These are phyloP conservation scores for Blastobasis adustella DNA, from an alignment of 2,888 invertebrate genomes.

Conservation along the genomic window DNA sequence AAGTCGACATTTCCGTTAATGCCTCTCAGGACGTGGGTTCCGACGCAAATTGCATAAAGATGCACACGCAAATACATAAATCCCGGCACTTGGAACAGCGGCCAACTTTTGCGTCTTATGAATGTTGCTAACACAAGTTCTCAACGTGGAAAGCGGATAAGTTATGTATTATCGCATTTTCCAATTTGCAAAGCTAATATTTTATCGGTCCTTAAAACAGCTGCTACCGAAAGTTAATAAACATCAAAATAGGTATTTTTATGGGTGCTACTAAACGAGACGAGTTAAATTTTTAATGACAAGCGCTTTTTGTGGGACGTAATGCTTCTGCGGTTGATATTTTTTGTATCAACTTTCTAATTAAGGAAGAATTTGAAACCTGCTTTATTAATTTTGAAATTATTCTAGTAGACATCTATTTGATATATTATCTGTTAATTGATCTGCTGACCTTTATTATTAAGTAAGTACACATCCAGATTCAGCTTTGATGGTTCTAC, in stretches of 20 bases:
- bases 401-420: too few relatives aligned
- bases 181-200: slow-evolving; percentile 1
- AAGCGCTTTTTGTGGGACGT: too few relatives aligned
- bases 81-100: slow-evolving; percentile 4
- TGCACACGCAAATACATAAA: slow-evolving; percentile 6
- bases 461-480: too few relatives aligned
- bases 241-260: slow-evolving; percentile 2
- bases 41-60: not conserved
- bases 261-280: not conserved
- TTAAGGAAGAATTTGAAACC: too few relatives aligned
- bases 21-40: not conserved
- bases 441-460: too few relatives aligned
- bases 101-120: not conserved
- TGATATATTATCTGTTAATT: too few relatives aligned
- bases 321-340: too few relatives aligned
- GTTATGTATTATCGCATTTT: not conserved
- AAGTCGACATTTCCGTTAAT: too few relatives aligned
- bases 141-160: not conserved
- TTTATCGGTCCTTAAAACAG: not conserved
- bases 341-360: too few relatives aligned
- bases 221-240: slow-evolving; percentile 1
- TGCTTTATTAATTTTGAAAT: too few relatives aligned
- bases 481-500: too few relatives aligned
- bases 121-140: not conserved
- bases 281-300: too few relatives aligned